Percentiles rank a stretch among this genome's conserved stretches.
These are phyloP conservation scores for Trogon melanurus DNA, from an alignment of 2,113 vertebrate species.

Conservation along the genomic window DNA sequence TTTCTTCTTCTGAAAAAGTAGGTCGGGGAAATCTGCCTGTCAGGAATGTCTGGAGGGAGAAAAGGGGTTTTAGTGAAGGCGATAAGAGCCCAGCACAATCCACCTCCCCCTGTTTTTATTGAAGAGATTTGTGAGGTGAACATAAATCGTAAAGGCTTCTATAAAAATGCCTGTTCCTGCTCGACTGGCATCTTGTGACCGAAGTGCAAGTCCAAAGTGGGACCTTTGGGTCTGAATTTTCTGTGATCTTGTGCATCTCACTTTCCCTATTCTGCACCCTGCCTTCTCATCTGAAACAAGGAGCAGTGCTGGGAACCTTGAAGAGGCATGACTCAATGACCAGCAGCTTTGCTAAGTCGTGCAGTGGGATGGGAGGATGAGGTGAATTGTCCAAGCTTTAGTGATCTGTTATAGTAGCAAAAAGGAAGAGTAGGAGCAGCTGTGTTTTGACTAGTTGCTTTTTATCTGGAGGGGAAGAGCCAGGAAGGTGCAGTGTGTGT, in stretches of 20 bases:
- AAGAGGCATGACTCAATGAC: background rate
- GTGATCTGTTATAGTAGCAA: background rate
- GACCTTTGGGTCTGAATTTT: background rate
- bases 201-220: background rate
- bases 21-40: slow-evolving; percentile 1
- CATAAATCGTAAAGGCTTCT: background rate
- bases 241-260: background rate
- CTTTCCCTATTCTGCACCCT: background rate
- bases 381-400: background rate
- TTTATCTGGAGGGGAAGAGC: background rate
- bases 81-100: background rate
- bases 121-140: background rate
- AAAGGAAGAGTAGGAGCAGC: background rate
- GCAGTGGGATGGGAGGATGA: background rate
- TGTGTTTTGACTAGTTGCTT: background rate
- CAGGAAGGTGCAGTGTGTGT: no score
- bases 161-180: background rate
- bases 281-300: background rate
- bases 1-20: slow-evolving; percentile 23
- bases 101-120: background rate
- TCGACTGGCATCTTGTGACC: background rate
- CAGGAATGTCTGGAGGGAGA: background rate
- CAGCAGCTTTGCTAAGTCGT: background rate
- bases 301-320: background rate
- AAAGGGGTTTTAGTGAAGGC: background rate